These are phyloP conservation scores for Cichladusa arquata DNA, from an alignment of 2,113 vertebrate genomes.

Conservation along the genomic window DNA sequence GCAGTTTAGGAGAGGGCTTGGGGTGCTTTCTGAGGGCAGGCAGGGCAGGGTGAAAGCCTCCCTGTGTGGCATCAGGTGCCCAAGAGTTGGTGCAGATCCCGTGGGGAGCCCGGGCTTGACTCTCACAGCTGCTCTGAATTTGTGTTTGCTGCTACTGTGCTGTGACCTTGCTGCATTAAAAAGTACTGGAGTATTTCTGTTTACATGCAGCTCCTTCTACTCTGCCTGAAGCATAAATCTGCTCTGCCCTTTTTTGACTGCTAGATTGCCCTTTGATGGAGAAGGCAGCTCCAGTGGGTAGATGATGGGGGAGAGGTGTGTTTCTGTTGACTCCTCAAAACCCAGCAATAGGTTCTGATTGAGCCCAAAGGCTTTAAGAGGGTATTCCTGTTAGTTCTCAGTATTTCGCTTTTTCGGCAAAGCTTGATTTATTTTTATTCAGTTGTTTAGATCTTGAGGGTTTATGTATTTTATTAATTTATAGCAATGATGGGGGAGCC, in stretches of 20 bases:
- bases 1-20: neutral
- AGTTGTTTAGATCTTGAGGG: neutral
- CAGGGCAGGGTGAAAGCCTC: neutral
- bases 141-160: neutral
- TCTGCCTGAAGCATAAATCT: neutral
- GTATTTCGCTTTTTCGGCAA: neutral
- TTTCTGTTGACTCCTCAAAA: neutral
- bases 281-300: neutral
- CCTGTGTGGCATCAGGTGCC: neutral
- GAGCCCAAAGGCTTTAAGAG: neutral
- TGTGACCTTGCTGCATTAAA: neutral
- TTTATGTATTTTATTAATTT: neutral
- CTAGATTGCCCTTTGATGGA: neutral
- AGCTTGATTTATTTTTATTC: neutral
- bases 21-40: neutral
- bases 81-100: neutral
- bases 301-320: neutral
- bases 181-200: neutral
- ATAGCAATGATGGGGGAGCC: neutral
- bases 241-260: neutral
- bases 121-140: neutral
- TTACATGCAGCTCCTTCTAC: neutral
- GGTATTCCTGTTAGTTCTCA: neutral
- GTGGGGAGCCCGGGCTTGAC: accelerated
- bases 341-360: neutral